Conservation (phyloP, 2,888 invertebrate genomes). For the Scaptomyza tumidula region DNA sequence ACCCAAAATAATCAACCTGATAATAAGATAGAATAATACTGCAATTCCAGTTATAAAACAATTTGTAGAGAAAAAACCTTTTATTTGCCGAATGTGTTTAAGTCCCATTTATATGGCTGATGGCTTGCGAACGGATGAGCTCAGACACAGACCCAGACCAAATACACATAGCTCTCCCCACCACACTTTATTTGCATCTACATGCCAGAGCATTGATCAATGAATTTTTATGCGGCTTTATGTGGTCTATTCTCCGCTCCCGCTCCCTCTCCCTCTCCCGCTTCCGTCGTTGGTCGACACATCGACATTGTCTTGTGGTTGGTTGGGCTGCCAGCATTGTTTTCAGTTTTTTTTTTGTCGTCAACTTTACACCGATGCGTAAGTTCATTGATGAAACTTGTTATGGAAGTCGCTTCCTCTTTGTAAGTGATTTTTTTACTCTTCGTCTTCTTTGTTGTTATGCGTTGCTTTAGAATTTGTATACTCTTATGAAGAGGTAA, state of each 20-base stretch:
- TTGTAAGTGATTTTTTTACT: slow-evolving; percentile 64
- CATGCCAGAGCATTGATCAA: slow-evolving; percentile 54
- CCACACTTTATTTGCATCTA: not conserved
- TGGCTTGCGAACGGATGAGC: slow-evolving; percentile 53
- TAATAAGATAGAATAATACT: too few species aligned
- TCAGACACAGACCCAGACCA: slow-evolving; percentile 1
- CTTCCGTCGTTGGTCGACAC: slow-evolving; percentile 19
- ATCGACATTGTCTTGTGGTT: slow-evolving; percentile 48
- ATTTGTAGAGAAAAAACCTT: slow-evolving; percentile 24
- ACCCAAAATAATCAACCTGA: too few species aligned
- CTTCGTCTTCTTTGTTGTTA: slow-evolving; percentile 5
- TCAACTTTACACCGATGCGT: slow-evolving; percentile 51
- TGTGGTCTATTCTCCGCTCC: slow-evolving; percentile 48
- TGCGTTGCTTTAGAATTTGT: slow-evolving; percentile 28
- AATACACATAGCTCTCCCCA: not conserved
- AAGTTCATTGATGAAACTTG: slow-evolving; percentile 75
- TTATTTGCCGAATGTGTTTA: slow-evolving; percentile 53
- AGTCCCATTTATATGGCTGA: slow-evolving; percentile 56
- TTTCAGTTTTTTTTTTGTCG: slow-evolving; percentile 20
- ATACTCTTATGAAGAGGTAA: slow-evolving; percentile 11
- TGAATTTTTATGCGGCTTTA: slow-evolving; percentile 61
- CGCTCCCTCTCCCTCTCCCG: slow-evolving; percentile 4
- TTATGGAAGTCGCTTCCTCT: slow-evolving; percentile 70
- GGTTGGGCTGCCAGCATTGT: slow-evolving; percentile 29
- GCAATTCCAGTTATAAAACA: too few species aligned